phyloP scores from a whole-genome alignment of 2,888 invertebrate species.

The Scrobipalpa atriplicella region DNA sequence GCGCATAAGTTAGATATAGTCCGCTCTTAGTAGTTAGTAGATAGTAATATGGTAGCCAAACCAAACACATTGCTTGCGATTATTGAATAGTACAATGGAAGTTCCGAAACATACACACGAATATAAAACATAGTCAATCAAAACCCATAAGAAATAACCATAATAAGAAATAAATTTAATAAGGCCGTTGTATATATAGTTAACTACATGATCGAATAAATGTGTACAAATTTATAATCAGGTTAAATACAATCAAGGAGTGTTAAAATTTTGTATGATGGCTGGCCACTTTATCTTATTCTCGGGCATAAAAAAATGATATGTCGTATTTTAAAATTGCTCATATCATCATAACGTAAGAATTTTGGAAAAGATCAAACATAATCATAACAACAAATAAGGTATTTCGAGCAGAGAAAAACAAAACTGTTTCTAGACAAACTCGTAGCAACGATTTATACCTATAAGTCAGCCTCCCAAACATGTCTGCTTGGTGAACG shows the following conservation, averaged over 20 bases:
- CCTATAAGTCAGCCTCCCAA: background rate
- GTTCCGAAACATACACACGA: conserved; percentile 6
- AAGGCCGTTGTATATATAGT: conserved; percentile 14
- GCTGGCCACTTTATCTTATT: background rate
- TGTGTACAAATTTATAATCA: conserved; percentile 10
- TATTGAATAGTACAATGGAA: background rate
- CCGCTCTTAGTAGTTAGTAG: too few relatives aligned
- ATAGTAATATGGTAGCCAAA: background rate
- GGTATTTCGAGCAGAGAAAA: background rate
- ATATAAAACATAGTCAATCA: background rate
- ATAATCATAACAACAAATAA: background rate
- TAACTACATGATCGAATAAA: conserved; percentile 12
- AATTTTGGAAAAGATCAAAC: too few relatives aligned
- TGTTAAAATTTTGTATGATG: background rate
- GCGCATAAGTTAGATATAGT: background rate
- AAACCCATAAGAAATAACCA: background rate
- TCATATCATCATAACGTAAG: too few relatives aligned
- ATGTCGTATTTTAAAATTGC: too few relatives aligned
- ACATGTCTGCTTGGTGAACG: background rate
- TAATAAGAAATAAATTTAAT: background rate
- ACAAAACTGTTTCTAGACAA: background rate
- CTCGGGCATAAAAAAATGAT: too few relatives aligned
- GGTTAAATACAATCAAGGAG: background rate
- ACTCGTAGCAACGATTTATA: background rate
- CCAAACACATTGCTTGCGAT: conserved; percentile 26